Base-by-base conservation (phyloP, 2,797 vertebrate genomes). In the Enteromius viviparus region DNA sequence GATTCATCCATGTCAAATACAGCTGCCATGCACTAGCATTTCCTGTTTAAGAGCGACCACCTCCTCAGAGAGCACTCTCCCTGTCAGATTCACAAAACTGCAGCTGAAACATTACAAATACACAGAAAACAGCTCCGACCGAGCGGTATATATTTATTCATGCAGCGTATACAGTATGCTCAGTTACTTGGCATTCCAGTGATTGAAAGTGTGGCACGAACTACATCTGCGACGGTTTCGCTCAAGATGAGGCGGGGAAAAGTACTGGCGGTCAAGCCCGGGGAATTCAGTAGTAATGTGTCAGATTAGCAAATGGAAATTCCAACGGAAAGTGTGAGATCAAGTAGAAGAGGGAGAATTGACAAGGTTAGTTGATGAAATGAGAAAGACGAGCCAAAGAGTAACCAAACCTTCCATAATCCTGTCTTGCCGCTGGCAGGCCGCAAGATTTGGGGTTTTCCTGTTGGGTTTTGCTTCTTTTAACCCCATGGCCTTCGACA, bases 21-120 rank as follows among this genome's bases (percentile, higher is more conserved):
- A 85, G 75, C 76, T 74, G 85, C 85, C 82, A 70, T 47, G 76
- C 77, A 29, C 32, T 34, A 70, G 81, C 80, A 84, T 76, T 87
- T 87, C 87, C 87, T 87, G 87, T 87, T 86, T 85, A 82, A 84
- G 32, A 10, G 11, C 10, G 34, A 79, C 74, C 47, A 6, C 53
- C 4, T 51, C 37, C 85, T 47, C 49, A 70, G 29, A 49, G 58
- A 19, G 6, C 74, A 23, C 68, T 47, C 60, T 58, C 72, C 34
- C 40, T 66, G 40, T 71, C 84, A 78, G 32, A 32, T 72, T 65
- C 69, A 69, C 76, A 84, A 81, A 69, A 76, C 78, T 85, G 62
- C 51, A 60, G 55, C 82, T 84, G 82, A 88, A 82, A 82, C 84
- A 87, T 87, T 86, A 87, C 84, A 87, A 82, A 87, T 87, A 87